Conservation (phyloP, 2,797 vertebrate species). For the Brachymystax lenok region DNA sequence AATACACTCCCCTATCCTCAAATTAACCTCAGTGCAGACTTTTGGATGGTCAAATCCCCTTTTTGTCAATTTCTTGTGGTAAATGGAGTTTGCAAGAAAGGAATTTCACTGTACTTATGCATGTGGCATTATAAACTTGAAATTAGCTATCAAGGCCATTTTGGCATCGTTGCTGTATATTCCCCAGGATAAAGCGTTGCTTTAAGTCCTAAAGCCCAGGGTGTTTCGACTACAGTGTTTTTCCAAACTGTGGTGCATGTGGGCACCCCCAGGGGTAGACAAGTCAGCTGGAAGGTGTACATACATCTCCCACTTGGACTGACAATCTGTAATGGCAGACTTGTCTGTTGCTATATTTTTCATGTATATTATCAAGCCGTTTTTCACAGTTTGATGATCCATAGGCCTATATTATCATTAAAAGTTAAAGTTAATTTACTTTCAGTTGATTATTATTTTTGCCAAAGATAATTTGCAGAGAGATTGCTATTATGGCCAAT, state of each 20-base stretch:
- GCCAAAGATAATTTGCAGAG: too few relatives aligned
- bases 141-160: background rate
- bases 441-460: background rate
- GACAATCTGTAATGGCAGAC: background rate
- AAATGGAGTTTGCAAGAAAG: conserved; percentile 34
- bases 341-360: background rate
- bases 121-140: background rate
- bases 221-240: conserved; percentile 48
- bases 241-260: conserved; percentile 56
- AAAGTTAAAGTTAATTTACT: background rate
- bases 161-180: conserved; percentile 28
- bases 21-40: conserved; percentile 54
- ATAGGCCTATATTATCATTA: background rate
- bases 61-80: conserved; percentile 42
- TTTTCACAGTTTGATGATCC: background rate
- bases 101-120: background rate
- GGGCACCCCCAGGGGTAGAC: conserved; percentile 49
- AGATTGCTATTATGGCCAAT: too few relatives aligned
- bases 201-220: conserved; percentile 44
- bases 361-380: background rate
- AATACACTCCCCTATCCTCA: conserved; percentile 43
- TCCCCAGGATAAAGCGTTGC: conserved; percentile 36
- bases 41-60: conserved; percentile 19
- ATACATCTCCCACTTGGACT: background rate
- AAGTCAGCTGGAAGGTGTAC: conserved; percentile 16